Evolutionary conservation across 2,113 vertebrate genomes (phyloP).

Genomic region (Sorex araneus): DNA sequence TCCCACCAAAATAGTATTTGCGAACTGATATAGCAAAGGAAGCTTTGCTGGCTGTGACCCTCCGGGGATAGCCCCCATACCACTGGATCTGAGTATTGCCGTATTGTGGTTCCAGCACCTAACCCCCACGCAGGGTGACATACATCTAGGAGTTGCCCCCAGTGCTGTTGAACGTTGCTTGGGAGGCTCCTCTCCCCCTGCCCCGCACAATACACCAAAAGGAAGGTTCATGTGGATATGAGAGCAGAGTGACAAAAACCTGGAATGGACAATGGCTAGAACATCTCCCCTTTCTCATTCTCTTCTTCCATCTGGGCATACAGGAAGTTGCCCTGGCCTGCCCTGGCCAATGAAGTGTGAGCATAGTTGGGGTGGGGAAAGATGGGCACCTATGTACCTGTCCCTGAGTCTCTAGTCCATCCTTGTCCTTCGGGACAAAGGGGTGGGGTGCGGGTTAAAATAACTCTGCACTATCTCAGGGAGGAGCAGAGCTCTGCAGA

Average conservation of each 20-base stretch:
- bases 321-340: not conserved
- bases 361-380: too few species aligned
- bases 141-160: too few species aligned
- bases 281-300: not conserved
- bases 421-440: not conserved
- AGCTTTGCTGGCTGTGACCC: too few species aligned
- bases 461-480: accelerated
- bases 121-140: too few species aligned
- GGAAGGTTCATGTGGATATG: not conserved
- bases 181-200: too few species aligned
- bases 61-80: too few species aligned
- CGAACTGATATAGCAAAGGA: not conserved
- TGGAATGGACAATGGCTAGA: not conserved
- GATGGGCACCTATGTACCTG: not conserved
- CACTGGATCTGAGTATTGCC: too few species aligned
- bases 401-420: not conserved
- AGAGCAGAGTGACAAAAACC: not conserved
- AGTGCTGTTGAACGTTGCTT: too few species aligned
- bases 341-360: not conserved
- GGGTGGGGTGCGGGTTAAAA: not conserved
- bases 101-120: too few species aligned
- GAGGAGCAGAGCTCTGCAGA: not conserved
- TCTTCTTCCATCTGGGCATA: not conserved
- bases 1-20: not conserved
- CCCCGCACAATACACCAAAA: not conserved